Evolutionary conservation across 2,888 invertebrate genomes (phyloP).

Genomic region (Trachelus troglodyta): DNA sequence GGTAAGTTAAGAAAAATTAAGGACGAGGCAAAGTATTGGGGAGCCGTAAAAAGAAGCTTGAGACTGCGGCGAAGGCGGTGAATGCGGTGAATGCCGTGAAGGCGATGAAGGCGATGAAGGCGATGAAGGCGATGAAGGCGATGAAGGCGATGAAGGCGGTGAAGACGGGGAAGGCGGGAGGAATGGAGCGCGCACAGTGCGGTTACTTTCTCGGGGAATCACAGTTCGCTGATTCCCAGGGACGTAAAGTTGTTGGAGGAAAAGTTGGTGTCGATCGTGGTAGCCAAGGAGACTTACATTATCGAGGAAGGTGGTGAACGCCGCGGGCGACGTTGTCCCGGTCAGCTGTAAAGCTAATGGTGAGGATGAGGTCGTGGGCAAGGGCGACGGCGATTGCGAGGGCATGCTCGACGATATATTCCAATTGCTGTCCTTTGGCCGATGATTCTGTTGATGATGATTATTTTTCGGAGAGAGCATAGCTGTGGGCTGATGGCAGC

Average conservation of each 20-base stretch:
- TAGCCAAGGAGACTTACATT: slow-evolving; percentile 13
- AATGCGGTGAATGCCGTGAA: too few relatives aligned
- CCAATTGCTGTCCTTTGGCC: background rate
- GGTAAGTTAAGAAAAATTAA: background rate
- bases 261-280: background rate
- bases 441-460: slow-evolving; percentile 54
- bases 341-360: background rate
- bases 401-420: slow-evolving; percentile 41
- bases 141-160: too few relatives aligned
- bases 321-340: background rate
- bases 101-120: too few relatives aligned
- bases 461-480: slow-evolving; percentile 61
- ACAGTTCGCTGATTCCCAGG: background rate
- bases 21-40: background rate
- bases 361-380: background rate
- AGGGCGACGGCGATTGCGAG: slow-evolving; percentile 32
- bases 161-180: background rate
- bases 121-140: too few relatives aligned
- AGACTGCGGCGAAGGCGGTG: background rate
- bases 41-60: background rate
- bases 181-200: background rate
- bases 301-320: slow-evolving; percentile 10
- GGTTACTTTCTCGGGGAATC: slow-evolving; percentile 1
- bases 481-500: slow-evolving; percentile 49
- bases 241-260: background rate